A percentile compares a stretch with the other conserved stretches of the same genome.
These are phyloP conservation scores for Melinopterus prodromus DNA, from an alignment of 2,888 invertebrate species.

Conservation along the genomic window DNA sequence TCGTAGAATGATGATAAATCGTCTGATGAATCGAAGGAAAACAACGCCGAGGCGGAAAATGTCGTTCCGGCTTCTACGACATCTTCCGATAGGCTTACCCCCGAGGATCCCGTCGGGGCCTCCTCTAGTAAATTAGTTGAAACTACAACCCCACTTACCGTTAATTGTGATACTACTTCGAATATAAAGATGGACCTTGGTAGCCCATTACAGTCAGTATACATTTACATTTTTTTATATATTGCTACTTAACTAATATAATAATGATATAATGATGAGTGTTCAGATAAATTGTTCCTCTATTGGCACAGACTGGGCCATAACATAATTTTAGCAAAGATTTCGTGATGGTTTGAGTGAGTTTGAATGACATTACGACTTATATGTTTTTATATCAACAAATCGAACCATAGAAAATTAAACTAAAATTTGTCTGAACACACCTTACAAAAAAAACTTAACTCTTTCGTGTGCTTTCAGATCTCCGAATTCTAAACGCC, in stretches of 20 bases:
- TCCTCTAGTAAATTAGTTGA: conserved; percentile 26
- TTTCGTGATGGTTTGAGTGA: too few relatives aligned
- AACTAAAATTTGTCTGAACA: background rate
- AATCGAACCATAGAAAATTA: background rate
- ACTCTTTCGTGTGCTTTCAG: conserved; percentile 29
- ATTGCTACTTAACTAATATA: too few relatives aligned
- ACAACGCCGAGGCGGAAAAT: conserved; percentile 30
- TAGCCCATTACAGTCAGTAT: conserved; percentile 48
- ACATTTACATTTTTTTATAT: background rate
- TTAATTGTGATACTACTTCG: conserved; percentile 53
- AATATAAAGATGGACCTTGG: conserved; percentile 31
- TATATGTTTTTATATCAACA: too few relatives aligned
- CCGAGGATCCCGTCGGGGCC: conserved; percentile 33
- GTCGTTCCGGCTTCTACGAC: conserved; percentile 26
- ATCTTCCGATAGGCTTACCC: conserved; percentile 28
- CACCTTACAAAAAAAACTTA: background rate
- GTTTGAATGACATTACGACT: too few relatives aligned
- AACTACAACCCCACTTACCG: conserved; percentile 48
- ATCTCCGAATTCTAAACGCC: conserved; percentile 47
- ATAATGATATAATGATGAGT: too few relatives aligned
- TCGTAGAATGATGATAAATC: conserved; percentile 45
- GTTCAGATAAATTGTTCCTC: too few relatives aligned
- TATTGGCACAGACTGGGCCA: background rate
- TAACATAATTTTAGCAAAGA: background rate
- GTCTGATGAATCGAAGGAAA: conserved; percentile 54